Evolutionary conservation across 2,113 vertebrate species (phyloP).

Genomic region (Thunnus maccoyii): DNA sequence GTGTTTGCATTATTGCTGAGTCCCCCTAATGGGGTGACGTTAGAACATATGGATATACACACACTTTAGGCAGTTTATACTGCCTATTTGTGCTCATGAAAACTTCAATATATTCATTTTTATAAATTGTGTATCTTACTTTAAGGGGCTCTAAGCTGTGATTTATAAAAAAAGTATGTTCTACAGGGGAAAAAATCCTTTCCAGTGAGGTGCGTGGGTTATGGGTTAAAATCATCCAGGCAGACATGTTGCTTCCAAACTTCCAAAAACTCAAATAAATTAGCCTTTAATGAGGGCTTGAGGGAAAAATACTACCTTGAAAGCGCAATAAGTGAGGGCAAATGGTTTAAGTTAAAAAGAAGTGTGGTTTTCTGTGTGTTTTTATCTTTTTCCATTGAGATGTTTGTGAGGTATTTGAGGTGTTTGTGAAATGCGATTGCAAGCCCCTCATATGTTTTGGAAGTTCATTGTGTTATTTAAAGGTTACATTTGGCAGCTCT

Average conservation of each 20-base stretch:
- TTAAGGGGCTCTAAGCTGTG: background rate
- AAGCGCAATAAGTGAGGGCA: constrained; percentile 42
- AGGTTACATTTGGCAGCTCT: constrained; percentile 43
- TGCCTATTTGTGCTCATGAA: constrained; percentile 13
- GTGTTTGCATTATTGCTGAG: constrained; percentile 8
- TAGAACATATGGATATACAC: constrained; percentile 33
- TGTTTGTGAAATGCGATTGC: constrained; percentile 6
- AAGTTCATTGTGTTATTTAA: constrained; percentile 36
- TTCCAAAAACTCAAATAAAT: constrained; percentile 52
- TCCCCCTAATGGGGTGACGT: constrained; percentile 46
- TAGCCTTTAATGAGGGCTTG: constrained; percentile 54
- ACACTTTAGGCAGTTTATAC: constrained; percentile 12
- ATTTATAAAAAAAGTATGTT: background rate
- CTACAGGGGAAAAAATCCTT: constrained; percentile 23
- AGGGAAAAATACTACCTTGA: constrained; percentile 40
- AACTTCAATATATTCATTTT: background rate
- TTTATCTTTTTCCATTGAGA: constrained; percentile 17
- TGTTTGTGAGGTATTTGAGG: constrained; percentile 27
- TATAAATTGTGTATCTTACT: background rate
- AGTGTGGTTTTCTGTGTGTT: constrained; percentile 15
- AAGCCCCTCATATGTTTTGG: constrained; percentile 11
- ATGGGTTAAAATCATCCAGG: constrained; percentile 36
- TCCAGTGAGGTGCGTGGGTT: constrained; percentile 40
- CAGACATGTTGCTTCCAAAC: constrained; percentile 45
- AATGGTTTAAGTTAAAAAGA: constrained; percentile 23